phyloP scores from a whole-genome alignment of 2,797 vertebrate species.

The Pantherophis vulpinus region DNA sequence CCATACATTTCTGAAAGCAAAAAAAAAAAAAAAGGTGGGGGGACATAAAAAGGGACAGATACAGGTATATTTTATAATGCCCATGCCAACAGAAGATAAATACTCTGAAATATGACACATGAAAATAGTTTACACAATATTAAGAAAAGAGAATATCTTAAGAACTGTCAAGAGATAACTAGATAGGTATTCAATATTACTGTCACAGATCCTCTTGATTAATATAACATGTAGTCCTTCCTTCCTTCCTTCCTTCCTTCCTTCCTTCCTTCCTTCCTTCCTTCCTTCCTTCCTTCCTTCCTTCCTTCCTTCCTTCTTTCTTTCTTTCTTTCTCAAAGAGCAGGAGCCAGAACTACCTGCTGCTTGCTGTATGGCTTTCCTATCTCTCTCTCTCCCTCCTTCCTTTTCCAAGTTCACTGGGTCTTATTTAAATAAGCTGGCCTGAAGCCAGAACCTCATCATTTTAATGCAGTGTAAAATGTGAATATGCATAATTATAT shows the following conservation, averaged over 20 bases:
- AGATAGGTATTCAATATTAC: background rate
- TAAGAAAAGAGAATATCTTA: slow-evolving; percentile 10
- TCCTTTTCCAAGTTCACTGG: slow-evolving; percentile 59
- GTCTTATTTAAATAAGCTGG: slow-evolving; percentile 77
- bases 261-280: background rate
- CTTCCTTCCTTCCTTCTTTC: too few species aligned
- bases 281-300: background rate
- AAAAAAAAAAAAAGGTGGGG: background rate
- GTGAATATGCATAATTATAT: slow-evolving; percentile 83
- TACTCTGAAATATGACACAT: slow-evolving; percentile 22
- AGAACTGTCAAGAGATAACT: background rate
- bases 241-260: background rate
- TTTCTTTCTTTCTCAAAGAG: slow-evolving; percentile 26
- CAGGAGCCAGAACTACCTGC: slow-evolving; percentile 64
- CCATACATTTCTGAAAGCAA: slow-evolving; percentile 6
- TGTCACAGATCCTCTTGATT: slow-evolving; percentile 1
- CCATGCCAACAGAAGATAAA: slow-evolving; percentile 13
- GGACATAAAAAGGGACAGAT: slow-evolving; percentile 42
- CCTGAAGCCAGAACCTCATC: slow-evolving; percentile 76
- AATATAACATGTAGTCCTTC: slow-evolving; percentile 48
- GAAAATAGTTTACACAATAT: slow-evolving; percentile 37
- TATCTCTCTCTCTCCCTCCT: slow-evolving; percentile 36
- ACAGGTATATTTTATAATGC: slow-evolving; percentile 34
- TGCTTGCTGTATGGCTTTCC: slow-evolving; percentile 58
- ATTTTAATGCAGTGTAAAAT: slow-evolving; percentile 84